These are phyloP conservation scores for Chlorops oryzae DNA, from an alignment of 1,140 invertebrate species.

Conservation along the genomic window DNA sequence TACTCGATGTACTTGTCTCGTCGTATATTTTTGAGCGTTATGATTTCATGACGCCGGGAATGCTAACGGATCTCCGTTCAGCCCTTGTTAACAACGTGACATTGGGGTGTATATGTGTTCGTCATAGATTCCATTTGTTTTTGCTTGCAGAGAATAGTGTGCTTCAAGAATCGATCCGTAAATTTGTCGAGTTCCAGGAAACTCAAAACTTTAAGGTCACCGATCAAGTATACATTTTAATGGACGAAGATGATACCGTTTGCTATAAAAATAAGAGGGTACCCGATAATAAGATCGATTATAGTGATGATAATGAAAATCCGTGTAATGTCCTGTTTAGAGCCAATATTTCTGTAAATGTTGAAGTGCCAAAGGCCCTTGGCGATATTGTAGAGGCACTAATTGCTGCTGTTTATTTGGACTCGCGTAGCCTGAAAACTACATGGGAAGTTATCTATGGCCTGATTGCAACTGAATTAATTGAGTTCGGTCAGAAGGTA, in stretches of 20 bases:
- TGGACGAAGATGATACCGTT: conserved; percentile 58
- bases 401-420: conserved; percentile 86
- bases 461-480: conserved; percentile 68
- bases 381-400: conserved; percentile 92
- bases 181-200: conserved; percentile 75
- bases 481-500: conserved; percentile 70
- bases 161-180: conserved; percentile 64
- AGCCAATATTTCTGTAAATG: conserved; percentile 59
- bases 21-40: conserved; percentile 75
- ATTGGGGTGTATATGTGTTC: conserved; percentile 83
- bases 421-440: conserved; percentile 69
- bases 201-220: conserved; percentile 61
- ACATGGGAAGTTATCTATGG: conserved; percentile 80
- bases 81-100: conserved; percentile 94
- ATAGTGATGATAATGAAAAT: too few relatives aligned
- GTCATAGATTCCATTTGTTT: conserved; percentile 71
- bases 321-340: too few relatives aligned
- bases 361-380: conserved; percentile 89
- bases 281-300: background rate
- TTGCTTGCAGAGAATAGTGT: conserved; percentile 59
- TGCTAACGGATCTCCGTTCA: conserved; percentile 85
- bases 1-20: conserved; percentile 90
- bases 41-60: conserved; percentile 65
- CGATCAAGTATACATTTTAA: conserved; percentile 57
- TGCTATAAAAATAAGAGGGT: too few relatives aligned